phyloP scores from a whole-genome alignment of 2,888 invertebrate species.

The Cylindroiulus punctatus region DNA sequence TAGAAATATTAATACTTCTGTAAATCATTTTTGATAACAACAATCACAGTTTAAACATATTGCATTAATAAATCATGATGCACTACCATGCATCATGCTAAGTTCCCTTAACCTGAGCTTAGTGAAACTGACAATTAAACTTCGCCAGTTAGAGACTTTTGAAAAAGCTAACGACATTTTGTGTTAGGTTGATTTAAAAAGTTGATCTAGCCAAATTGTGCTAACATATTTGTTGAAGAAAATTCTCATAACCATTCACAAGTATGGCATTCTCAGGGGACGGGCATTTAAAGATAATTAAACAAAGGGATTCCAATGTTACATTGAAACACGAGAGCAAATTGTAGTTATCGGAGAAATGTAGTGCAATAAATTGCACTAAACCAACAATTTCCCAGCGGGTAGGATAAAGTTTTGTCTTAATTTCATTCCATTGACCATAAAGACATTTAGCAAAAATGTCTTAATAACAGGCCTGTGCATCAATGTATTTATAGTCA shows the following conservation, averaged over 20 bases:
- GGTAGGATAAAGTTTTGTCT: too few species aligned
- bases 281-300: background rate
- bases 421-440: too few species aligned
- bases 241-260: too few species aligned
- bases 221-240: too few species aligned
- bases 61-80: background rate
- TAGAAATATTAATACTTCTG: background rate
- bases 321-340: too few species aligned
- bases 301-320: too few species aligned
- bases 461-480: too few species aligned
- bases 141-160: background rate
- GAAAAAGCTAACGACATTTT: background rate
- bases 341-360: too few species aligned
- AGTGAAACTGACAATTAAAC: background rate
- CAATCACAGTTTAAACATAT: constrained; percentile 15
- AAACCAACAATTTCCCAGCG: too few species aligned
- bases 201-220: too few species aligned
- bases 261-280: too few species aligned
- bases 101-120: background rate
- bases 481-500: background rate
- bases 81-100: background rate
- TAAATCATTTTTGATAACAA: background rate
- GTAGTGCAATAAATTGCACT: background rate
- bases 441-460: too few species aligned
- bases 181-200: background rate